Conservation (phyloP, 30 jellyfish, hydroid and myxozoan genomes). For the Chrysaora quinquecirrha region DNA sequence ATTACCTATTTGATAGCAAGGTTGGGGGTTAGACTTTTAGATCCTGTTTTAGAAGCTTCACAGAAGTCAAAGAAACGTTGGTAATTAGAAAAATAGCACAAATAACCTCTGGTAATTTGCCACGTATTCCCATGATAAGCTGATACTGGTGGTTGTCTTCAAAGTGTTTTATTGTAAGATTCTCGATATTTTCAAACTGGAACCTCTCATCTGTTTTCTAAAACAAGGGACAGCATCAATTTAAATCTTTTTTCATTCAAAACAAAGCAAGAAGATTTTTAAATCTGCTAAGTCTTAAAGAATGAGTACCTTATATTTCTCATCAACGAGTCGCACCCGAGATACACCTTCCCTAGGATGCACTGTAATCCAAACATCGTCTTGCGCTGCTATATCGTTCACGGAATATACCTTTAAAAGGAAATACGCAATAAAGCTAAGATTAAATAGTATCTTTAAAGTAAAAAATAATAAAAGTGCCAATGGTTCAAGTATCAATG, state of each 20-base stretch:
- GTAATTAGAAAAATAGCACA: no score
- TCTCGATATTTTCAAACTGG: constrained; percentile 27
- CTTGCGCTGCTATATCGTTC: constrained; percentile 17
- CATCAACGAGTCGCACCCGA: constrained; percentile 31
- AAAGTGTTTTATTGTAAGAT: not conserved
- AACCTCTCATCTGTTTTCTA: constrained; percentile 68
- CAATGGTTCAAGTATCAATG: no score
- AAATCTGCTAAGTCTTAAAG: no score
- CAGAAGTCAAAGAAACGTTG: no score
- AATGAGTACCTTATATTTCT: constrained; percentile 21
- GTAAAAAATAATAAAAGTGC: no score
- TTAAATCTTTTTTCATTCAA: no score
- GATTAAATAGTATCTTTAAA: no score
- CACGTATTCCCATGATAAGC: constrained; percentile 28
- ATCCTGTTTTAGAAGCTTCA: no score
- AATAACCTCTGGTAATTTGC: constrained; percentile 47
- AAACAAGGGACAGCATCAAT: constrained; percentile 1
- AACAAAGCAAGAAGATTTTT: no score
- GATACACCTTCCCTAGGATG: constrained; percentile 53
- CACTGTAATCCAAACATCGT: constrained; percentile 28
- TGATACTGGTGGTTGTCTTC: constrained; percentile 38
- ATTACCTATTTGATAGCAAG: no score
- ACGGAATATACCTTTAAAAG: constrained; percentile 34
- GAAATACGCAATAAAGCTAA: no score
- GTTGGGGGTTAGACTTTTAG: no score